These are phyloP conservation scores for Engystomops pustulosus DNA, from an alignment of 2,113 vertebrate genomes.

Conservation along the genomic window DNA sequence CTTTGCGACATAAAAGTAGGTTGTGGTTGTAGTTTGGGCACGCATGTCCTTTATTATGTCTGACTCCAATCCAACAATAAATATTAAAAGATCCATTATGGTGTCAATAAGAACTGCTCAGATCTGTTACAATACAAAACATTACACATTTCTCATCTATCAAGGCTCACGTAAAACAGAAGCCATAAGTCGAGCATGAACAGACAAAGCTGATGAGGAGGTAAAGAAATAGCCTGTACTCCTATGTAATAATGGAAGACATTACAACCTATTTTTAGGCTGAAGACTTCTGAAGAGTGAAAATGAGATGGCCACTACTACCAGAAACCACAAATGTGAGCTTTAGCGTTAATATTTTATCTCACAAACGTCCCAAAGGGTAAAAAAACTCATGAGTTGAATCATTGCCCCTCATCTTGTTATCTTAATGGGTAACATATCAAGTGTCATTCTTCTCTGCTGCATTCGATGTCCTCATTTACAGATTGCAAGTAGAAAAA, in stretches of 20 bases:
- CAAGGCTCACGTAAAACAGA: neutral
- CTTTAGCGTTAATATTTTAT: slow-evolving; percentile 25
- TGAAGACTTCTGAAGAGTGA: neutral
- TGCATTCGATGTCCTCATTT: slow-evolving; percentile 87
- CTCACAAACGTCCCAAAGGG: slow-evolving; percentile 8
- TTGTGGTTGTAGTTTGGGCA: no score
- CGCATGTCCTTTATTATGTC: no score
- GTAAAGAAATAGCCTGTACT: neutral
- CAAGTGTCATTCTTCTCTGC: slow-evolving; percentile 73
- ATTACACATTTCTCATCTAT: neutral
- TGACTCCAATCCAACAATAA: no score
- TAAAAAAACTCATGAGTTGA: slow-evolving; percentile 30
- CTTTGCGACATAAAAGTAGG: no score
- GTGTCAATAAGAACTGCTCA: neutral
- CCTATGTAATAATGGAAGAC: neutral
- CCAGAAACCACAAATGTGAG: slow-evolving; percentile 9
- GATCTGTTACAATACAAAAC: neutral
- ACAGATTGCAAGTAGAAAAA: slow-evolving; percentile 85
- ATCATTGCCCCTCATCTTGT: slow-evolving; percentile 83
- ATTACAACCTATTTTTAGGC: neutral
- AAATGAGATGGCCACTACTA: slow-evolving; percentile 6
- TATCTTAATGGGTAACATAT: slow-evolving; percentile 88
- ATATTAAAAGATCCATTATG: no score
- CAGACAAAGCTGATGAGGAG: neutral
- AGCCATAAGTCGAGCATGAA: neutral